Evolutionary conservation across 1,140 invertebrate genomes (phyloP), one percentile per base, ranked within the genome.

Genomic region (Rhyacophila brunnea): DNA sequence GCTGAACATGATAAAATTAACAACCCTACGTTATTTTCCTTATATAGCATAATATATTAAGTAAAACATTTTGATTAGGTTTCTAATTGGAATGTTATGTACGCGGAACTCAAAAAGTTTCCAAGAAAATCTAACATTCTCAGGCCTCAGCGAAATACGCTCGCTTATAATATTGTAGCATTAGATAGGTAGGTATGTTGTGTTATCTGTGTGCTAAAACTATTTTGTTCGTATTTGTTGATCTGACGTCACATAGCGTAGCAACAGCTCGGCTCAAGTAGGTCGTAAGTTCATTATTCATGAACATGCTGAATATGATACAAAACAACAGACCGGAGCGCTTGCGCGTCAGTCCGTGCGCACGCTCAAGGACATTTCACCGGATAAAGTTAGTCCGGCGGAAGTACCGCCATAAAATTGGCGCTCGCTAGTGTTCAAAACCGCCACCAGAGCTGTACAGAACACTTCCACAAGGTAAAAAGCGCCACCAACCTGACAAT

Each of bases 221-320:
- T 28, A 28, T 28, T 28, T 28, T 28, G 23, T 45, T 14, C 46
- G 19, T 48, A 55, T 55, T 47, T 34, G 36, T 28, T 47, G 36
- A 35, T 23, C 45, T 57, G 54, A 57, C 54, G 54, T 57, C 45
- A 57, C 45, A n/a, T 28, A 49, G 54, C 54, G 54, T 57, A 57
- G 54, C 54, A 57, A 57, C 54, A 57, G 34, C 54, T n/a, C 49
- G 49, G 11, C 11, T n/a, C 49, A 49, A 47, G 45, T 49, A 57
- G 54, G 54, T 57, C 54, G 54, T 57, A 57, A 57, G 54, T 57
- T 57, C 54, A 57, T 57, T 57, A 57, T 49, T 57, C 46, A 57
- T 49, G 38, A 28, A 28, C 23, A 28, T 28, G 23, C 23, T 28
- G 23, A 28, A 28, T 9, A 28, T 28, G 23, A 28, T 28, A 28